Percentiles rank a stretch among this genome's conserved stretches.
These are phyloP conservation scores for Agrilus cyanescens DNA, from an alignment of 2,888 invertebrate genomes.

Conservation along the genomic window DNA sequence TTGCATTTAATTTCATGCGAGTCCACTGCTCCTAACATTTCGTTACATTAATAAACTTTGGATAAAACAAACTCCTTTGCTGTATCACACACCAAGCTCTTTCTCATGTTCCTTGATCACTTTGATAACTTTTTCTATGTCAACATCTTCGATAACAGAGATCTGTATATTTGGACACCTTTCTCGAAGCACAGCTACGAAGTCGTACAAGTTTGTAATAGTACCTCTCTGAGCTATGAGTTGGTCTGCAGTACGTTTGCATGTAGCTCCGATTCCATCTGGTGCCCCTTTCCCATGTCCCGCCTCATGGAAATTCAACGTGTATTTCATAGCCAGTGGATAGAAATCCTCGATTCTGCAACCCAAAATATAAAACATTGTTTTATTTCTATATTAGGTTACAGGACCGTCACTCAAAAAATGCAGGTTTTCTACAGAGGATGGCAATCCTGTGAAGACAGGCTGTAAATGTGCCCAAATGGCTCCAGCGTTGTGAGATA, in stretches of 20 bases:
- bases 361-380: slow-evolving; percentile 11
- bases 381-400: slow-evolving; percentile 26
- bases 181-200: too few relatives aligned
- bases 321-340: slow-evolving; percentile 11
- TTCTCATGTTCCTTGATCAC: too few relatives aligned
- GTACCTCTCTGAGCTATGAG: slow-evolving; percentile 22
- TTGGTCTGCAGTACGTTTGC: slow-evolving; percentile 23
- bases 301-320: slow-evolving; percentile 24
- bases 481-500: slow-evolving; percentile 15
- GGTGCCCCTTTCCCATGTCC: slow-evolving; percentile 27
- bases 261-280: slow-evolving; percentile 24
- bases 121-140: too few relatives aligned
- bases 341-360: slow-evolving; percentile 17
- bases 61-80: too few relatives aligned
- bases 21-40: too few relatives aligned
- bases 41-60: too few relatives aligned
- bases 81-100: too few relatives aligned
- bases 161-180: too few relatives aligned
- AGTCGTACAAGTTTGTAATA: too few relatives aligned
- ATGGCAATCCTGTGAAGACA: slow-evolving; percentile 15
- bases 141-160: too few relatives aligned
- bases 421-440: slow-evolving; percentile 19
- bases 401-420: slow-evolving; percentile 27
- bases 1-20: too few relatives aligned
- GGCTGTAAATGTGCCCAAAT: slow-evolving; percentile 19